These are phyloP conservation scores for Numida meleagris DNA, from an alignment of 2,113 vertebrate species.

Conservation along the genomic window DNA sequence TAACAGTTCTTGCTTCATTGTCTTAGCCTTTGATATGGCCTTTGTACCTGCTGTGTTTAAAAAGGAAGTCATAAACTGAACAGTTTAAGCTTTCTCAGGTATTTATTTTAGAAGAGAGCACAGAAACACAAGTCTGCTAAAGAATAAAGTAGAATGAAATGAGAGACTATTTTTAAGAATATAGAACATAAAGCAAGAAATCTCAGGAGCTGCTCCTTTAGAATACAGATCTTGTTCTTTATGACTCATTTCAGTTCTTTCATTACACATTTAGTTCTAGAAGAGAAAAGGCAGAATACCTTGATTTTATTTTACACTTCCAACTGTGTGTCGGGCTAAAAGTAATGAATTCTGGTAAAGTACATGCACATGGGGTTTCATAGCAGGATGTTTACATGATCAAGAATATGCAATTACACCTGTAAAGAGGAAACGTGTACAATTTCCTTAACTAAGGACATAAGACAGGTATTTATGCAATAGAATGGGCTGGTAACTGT, in stretches of 20 bases:
- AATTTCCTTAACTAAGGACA: neutral
- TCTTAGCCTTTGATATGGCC: slow-evolving; percentile 19
- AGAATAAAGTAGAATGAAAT: neutral
- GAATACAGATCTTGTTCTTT: neutral
- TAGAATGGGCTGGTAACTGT: neutral
- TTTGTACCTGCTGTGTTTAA: neutral
- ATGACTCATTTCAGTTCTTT: slow-evolving; percentile 28
- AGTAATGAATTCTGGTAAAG: neutral
- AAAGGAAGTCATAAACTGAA: slow-evolving; percentile 20
- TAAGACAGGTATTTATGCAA: neutral
- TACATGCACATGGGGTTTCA: rapidly evolving
- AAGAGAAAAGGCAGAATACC: neutral
- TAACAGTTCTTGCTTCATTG: slow-evolving; percentile 11
- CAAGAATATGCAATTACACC: neutral
- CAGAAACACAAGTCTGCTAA: neutral
- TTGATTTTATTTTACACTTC: neutral
- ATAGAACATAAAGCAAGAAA: neutral
- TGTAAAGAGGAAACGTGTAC: neutral
- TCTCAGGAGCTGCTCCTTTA: neutral
- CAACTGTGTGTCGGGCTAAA: neutral
- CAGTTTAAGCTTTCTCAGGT: neutral
- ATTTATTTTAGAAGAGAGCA: neutral
- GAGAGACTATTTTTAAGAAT: neutral
- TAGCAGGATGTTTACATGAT: neutral
- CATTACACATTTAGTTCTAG: neutral